phyloP scores from a whole-genome alignment of 2,113 vertebrate genomes.

The Zingel zingel region DNA sequence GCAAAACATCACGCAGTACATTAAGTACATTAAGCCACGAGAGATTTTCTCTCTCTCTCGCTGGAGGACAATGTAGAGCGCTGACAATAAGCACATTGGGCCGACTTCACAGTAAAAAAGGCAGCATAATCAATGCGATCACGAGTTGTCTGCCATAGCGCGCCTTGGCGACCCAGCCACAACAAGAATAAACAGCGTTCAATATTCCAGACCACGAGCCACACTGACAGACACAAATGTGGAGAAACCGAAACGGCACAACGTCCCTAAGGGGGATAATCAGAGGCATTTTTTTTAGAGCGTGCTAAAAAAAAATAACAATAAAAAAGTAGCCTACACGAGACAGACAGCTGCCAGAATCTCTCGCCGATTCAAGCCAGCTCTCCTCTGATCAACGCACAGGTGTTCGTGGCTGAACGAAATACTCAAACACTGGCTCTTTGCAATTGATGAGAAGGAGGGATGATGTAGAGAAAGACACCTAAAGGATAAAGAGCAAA shows the following conservation, averaged over 20 bases:
- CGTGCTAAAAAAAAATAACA: not conserved
- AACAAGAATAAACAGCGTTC: slow-evolving; percentile 67
- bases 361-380: slow-evolving; percentile 3
- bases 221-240: slow-evolving; percentile 50
- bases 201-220: slow-evolving; percentile 66
- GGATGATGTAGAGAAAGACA: slow-evolving; percentile 4
- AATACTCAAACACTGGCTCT: slow-evolving; percentile 5
- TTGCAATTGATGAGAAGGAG: not conserved
- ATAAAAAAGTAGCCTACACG: slow-evolving; percentile 9
- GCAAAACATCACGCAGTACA: slow-evolving; percentile 56
- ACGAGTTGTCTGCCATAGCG: slow-evolving; percentile 69
- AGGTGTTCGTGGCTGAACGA: slow-evolving; percentile 55
- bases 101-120: slow-evolving; percentile 40
- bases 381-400: slow-evolving; percentile 40
- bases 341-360: slow-evolving; percentile 45
- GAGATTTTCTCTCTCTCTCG: slow-evolving; percentile 3
- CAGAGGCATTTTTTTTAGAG: slow-evolving; percentile 1
- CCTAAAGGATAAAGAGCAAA: slow-evolving; percentile 19
- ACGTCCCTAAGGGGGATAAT: slow-evolving; percentile 16
- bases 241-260: slow-evolving; percentile 26
- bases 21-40: slow-evolving; percentile 53
- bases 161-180: slow-evolving; percentile 68
- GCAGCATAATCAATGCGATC: slow-evolving; percentile 71
- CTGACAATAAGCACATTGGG: slow-evolving; percentile 53
- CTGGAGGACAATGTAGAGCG: slow-evolving; percentile 29